Evolutionary conservation across 2,888 invertebrate genomes (phyloP).

Genomic region (Orchestes rusci): DNA sequence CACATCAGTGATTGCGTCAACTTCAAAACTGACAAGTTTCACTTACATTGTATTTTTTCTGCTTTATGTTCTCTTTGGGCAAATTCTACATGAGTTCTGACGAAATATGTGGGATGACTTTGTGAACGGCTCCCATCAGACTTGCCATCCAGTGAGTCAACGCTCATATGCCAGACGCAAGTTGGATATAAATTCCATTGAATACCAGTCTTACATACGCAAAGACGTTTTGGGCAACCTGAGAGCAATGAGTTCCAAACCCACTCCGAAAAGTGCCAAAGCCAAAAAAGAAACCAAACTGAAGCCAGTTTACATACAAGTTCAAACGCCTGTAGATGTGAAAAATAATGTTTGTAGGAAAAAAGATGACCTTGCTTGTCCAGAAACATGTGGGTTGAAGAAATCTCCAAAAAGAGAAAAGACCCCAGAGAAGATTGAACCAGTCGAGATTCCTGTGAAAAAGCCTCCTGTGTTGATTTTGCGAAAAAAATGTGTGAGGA

Average conservation of each 20-base stretch:
- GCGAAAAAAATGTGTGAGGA: constrained; percentile 2
- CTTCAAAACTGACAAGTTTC: too few species aligned
- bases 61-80: too few species aligned
- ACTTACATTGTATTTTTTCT: too few species aligned
- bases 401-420: constrained; percentile 9
- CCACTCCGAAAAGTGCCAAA: constrained; percentile 8
- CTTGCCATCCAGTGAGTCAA: too few species aligned
- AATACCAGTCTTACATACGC: constrained; percentile 28
- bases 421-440: neutral
- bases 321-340: constrained; percentile 16
- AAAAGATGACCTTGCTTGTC: neutral
- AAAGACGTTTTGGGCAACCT: constrained; percentile 28
- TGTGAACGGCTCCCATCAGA: too few species aligned
- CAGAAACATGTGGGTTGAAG: neutral
- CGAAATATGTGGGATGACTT: too few species aligned
- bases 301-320: constrained; percentile 23
- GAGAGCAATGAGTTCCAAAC: constrained; percentile 24
- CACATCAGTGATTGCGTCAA: too few species aligned
- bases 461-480: constrained; percentile 4
- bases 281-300: constrained; percentile 7
- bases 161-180: constrained; percentile 18
- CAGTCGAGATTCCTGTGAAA: too few species aligned
- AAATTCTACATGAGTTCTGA: too few species aligned
- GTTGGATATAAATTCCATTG: constrained; percentile 27
- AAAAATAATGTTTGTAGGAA: neutral